phyloP scores from a whole-genome alignment of 2,113 vertebrate genomes.

The Pristiophorus japonicus region DNA sequence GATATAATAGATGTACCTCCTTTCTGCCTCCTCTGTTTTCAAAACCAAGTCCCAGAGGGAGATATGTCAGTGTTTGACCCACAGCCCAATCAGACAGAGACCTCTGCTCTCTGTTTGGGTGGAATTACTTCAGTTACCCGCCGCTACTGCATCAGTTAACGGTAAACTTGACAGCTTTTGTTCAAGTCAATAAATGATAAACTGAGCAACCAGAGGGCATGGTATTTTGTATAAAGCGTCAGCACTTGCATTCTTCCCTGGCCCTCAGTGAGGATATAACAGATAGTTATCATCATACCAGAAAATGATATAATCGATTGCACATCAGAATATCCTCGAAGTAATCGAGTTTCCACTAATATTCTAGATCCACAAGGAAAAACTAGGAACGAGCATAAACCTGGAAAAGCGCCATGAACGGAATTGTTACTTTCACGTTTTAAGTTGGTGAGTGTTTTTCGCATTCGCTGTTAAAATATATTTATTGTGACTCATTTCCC shows the following conservation, averaged over 20 bases:
- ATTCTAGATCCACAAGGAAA: no score
- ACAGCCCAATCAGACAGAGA: no score
- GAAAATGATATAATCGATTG: neutral
- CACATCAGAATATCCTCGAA: neutral
- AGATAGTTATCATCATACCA: neutral
- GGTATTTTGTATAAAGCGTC: neutral
- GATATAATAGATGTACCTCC: no score
- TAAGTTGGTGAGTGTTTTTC: neutral
- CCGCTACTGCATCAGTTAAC: no score
- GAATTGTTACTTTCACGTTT: neutral
- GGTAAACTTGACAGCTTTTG: no score
- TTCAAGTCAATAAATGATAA: neutral
- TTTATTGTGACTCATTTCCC: neutral
- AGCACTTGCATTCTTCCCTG: neutral
- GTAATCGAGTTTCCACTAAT: neutral
- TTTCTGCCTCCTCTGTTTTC: no score
- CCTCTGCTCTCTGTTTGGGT: no score
- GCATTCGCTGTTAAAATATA: neutral
- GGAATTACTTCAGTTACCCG: no score
- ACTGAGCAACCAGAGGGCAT: no score
- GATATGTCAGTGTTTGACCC: no score
- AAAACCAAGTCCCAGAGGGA: no score
- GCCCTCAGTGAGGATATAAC: neutral
- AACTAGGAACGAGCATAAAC: neutral
- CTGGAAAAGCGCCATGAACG: neutral